Conservation (phyloP, 2,888 invertebrate genomes). For the Taenaris catops region DNA sequence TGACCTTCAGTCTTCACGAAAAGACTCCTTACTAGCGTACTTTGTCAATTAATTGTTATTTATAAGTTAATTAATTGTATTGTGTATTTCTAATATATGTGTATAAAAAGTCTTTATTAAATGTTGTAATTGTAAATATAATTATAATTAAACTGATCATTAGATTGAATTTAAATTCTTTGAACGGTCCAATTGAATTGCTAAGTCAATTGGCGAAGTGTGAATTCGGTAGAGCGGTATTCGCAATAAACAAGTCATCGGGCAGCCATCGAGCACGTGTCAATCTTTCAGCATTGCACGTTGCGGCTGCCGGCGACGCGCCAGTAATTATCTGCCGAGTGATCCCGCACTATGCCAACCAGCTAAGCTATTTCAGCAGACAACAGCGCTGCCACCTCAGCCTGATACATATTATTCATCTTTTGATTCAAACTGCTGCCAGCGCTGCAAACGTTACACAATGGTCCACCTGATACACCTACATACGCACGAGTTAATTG, state of each 20-base stretch:
- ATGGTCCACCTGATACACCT: slow-evolving; percentile 35
- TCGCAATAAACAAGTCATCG: slow-evolving; percentile 62
- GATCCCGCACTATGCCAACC: slow-evolving; percentile 34
- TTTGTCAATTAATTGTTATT: too few relatives aligned
- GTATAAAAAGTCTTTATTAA: too few relatives aligned
- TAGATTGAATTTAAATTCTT: slow-evolving; percentile 8
- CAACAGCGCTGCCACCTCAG: slow-evolving; percentile 19
- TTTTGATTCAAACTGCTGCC: slow-evolving; percentile 14
- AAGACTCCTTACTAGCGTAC: too few relatives aligned
- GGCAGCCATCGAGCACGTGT: slow-evolving; percentile 41
- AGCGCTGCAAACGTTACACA: slow-evolving; percentile 16
- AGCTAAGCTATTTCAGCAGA: slow-evolving; percentile 26
- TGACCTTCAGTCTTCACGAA: too few relatives aligned
- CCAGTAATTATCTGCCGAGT: slow-evolving; percentile 57
- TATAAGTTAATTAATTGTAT: too few relatives aligned
- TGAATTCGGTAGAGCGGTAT: slow-evolving; percentile 40
- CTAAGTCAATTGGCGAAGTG: slow-evolving; percentile 33
- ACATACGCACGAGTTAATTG: slow-evolving; percentile 50
- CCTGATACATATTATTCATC: slow-evolving; percentile 13
- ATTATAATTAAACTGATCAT: background rate
- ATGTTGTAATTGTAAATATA: too few relatives aligned
- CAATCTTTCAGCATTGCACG: slow-evolving; percentile 58
- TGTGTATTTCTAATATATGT: too few relatives aligned
- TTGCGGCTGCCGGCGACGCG: slow-evolving; percentile 39
- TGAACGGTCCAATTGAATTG: slow-evolving; percentile 24